Evolutionary conservation across 2,797 vertebrate species (phyloP).

Genomic region (Nannoperca obscura): DNA sequence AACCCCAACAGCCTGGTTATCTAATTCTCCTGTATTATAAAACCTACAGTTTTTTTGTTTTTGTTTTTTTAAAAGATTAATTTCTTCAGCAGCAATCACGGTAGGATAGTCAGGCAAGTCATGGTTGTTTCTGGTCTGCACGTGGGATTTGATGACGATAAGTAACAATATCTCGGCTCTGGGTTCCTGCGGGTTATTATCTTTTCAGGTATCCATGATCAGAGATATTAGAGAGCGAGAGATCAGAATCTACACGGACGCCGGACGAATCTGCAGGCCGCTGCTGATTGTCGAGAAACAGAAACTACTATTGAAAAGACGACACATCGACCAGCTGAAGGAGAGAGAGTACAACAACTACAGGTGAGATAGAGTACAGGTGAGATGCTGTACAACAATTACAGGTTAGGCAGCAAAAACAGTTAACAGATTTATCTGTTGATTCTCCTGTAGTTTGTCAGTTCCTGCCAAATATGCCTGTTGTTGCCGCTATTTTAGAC

Average conservation of each 20-base stretch:
- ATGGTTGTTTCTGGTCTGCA: not conserved
- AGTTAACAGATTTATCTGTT: not conserved
- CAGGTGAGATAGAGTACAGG: slow-evolving; percentile 76
- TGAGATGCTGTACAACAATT: not conserved
- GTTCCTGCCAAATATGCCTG: too few species aligned
- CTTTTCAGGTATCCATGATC: slow-evolving; percentile 95
- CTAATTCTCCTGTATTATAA: not conserved
- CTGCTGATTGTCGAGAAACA: slow-evolving; percentile 98
- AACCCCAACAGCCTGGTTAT: not conserved
- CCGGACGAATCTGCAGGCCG: slow-evolving; percentile 95
- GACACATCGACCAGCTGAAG: slow-evolving; percentile 98
- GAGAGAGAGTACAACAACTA: slow-evolving; percentile 99
- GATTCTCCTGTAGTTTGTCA: too few species aligned
- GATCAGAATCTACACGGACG: slow-evolving; percentile 98
- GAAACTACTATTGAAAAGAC: slow-evolving; percentile 94
- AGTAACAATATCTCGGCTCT: not conserved
- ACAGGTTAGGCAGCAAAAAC: not conserved
- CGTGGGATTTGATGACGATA: not conserved
- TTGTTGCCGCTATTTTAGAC: not conserved
- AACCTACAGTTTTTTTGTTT: not conserved
- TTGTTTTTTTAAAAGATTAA: not conserved
- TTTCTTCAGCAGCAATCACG: not conserved
- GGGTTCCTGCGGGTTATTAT: not conserved
- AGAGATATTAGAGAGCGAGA: slow-evolving; percentile 97
- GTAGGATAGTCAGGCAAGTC: too few species aligned